Conservation (phyloP, 2,888 invertebrate species). For the Lasiommata megera region DNA sequence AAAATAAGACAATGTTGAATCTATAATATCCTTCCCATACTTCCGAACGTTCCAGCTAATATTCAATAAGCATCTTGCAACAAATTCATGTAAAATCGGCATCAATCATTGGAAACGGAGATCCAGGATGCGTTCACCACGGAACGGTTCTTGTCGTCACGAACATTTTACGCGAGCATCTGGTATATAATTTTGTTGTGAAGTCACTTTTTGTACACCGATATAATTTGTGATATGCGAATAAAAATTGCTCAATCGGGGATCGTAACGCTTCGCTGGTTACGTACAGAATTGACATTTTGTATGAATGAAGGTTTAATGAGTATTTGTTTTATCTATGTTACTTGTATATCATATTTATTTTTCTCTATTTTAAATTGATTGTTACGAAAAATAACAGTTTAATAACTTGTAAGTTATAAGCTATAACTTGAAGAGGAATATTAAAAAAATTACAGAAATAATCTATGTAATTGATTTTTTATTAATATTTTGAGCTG, state of each 20-base stretch:
- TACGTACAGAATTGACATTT: no score
- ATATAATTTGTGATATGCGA: constrained; percentile 2
- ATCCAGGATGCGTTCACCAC: constrained; percentile 9
- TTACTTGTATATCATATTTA: no score
- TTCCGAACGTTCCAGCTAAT: not conserved
- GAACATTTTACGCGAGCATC: constrained; percentile 4
- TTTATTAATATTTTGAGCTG: no score
- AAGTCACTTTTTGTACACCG: not conserved
- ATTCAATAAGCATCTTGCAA: not conserved
- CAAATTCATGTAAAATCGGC: constrained; percentile 1
- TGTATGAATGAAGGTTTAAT: no score
- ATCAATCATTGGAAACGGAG: constrained; percentile 2
- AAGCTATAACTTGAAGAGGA: no score
- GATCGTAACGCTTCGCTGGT: not conserved
- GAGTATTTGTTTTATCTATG: no score
- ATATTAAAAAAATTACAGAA: no score
- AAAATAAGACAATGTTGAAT: no score
- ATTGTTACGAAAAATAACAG: no score
- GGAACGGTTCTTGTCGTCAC: constrained; percentile 3
- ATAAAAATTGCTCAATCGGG: not conserved
- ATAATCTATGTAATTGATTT: no score
- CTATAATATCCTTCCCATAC: not conserved
- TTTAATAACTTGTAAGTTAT: no score
- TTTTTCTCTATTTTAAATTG: no score
- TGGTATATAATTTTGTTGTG: not conserved